Conservation (phyloP, 2,888 invertebrate species). For the Brachyopa scutellaris region DNA sequence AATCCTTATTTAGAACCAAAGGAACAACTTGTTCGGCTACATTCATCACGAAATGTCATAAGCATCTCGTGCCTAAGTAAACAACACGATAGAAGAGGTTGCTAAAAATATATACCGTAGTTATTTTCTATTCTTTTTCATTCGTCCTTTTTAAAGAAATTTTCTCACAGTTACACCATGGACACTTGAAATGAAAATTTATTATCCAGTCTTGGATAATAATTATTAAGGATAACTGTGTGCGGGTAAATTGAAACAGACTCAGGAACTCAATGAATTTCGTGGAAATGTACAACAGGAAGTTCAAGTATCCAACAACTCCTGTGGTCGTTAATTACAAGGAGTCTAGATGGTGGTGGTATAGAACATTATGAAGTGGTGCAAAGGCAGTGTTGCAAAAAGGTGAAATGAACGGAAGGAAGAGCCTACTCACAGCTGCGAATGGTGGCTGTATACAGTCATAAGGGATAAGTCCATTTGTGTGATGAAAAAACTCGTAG, state of each 20-base stretch:
- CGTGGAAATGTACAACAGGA: conserved; percentile 52
- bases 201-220: conserved; percentile 49
- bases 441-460: too few relatives aligned
- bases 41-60: conserved; percentile 47
- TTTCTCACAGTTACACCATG: conserved; percentile 7
- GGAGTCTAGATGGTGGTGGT: conserved; percentile 18
- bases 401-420: too few relatives aligned
- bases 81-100: conserved; percentile 24
- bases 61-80: conserved; percentile 52
- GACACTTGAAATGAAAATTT: conserved; percentile 66
- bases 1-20: not conserved
- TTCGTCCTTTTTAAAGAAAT: conserved; percentile 23
- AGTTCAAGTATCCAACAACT: conserved; percentile 54
- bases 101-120: conserved; percentile 18
- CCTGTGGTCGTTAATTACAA: conserved; percentile 69
- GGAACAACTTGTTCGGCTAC: conserved; percentile 43
- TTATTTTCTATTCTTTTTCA: not conserved
- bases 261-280: conserved; percentile 62
- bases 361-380: too few relatives aligned
- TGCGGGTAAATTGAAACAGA: conserved; percentile 60
- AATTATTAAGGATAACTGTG: conserved; percentile 50
- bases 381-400: too few relatives aligned
- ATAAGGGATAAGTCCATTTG: too few relatives aligned
- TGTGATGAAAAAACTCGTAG: too few relatives aligned
- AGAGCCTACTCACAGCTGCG: too few relatives aligned